Base-by-base conservation (phyloP, 1,140 invertebrate genomes). In the Formica selysi region DNA sequence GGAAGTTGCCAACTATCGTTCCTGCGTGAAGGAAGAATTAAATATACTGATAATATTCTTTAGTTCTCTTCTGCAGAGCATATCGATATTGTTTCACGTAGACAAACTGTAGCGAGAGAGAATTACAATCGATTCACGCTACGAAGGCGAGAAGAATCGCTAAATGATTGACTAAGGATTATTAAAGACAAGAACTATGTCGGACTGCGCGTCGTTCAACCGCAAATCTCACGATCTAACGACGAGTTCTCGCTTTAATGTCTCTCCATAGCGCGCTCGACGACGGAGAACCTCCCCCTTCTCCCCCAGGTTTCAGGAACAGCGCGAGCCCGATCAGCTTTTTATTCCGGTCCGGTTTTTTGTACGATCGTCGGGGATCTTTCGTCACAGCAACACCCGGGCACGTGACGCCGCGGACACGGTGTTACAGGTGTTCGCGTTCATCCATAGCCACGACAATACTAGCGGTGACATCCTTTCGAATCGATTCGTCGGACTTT, bases 371-470 rank as follows among this genome's bases (percentile, higher is more conserved):
- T 90, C 86, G 88, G 70, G 73, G 81, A 51, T 51, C 87, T 90
- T 94, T 94, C 87, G 93, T 94, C 92, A 94, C 93, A 91, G 93
- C 87, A 92, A 93, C 92, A 92, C 92, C 93, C 91, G 94, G 93
- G 92, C 93, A 93, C 94, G 93, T 94, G 94, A 94, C 92, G 87
- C 86, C 88, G 76, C 74, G 89, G 81, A 89, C 87, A 91, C 83
- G 61, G 89, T 88, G 92, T 93, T 94, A 94, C 93, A 93, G 93
- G 92, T 94, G 93, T 93, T 94, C 90, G 78, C 64, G 91, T 89
- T 88, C 87, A 90, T 92, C 76, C 86, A 61, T 54, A 54, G 57
- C 61, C 65, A 57, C 85, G 73, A 73, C 74, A 86, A 70, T 11
- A 48, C 44, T 4, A 48, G 3, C 76, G 76, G 74, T 90, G 79